Evolutionary conservation across 1,140 invertebrate genomes (phyloP), one percentile per base, ranked within the genome.

Genomic region (Drosophila albomicans): DNA sequence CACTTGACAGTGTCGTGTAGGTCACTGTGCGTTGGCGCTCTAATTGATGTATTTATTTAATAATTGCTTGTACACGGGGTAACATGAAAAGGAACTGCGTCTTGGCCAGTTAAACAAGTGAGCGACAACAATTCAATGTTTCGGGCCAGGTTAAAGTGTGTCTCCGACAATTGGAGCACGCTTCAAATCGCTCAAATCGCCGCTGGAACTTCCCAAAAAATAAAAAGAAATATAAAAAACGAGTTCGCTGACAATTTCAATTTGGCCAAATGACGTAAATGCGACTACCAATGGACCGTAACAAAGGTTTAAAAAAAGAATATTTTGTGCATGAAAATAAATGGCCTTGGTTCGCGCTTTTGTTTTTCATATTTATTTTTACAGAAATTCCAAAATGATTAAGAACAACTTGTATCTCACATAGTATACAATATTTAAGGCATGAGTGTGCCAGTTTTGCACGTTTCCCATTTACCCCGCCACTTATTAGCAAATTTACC

Each of bases 21-120:
- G 84, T 89, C 84, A 89, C 80, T 89, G 65, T 69, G 84, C 84
- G 84, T 88, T 88, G 84, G 84, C 84, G 84, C 84, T 73, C 65
- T 69, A 89, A 84, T 88, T 84, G 81, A 89, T 88, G 81, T 89
- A 75, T 87, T 75, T 63, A 88, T 78, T 89, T 66, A 71, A 32
- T 86, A 86, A 86, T 81, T 82, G 78, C 69, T 69, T 62, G 61
- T 75, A 67, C 20, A 25, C 78, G 64, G 49, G 32, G 20, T 43
- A 73, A 56, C 65, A 38, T 63, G 57, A 84, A 84, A 89, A 85
- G 84, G 84, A 88, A 89, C 82, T 82, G 61, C 63, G 35, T 72
- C 51, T 61, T 61, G 58, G 43, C 45, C 41, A 35, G 48, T 32
- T 38, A 54, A 28, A 35, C 10, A 38, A 35, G 46, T 15, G 16